Percentiles rank a stretch among this genome's conserved stretches.
Conservation (phyloP, 1,140 invertebrate species). For the Eulimnadia texana region DNA sequence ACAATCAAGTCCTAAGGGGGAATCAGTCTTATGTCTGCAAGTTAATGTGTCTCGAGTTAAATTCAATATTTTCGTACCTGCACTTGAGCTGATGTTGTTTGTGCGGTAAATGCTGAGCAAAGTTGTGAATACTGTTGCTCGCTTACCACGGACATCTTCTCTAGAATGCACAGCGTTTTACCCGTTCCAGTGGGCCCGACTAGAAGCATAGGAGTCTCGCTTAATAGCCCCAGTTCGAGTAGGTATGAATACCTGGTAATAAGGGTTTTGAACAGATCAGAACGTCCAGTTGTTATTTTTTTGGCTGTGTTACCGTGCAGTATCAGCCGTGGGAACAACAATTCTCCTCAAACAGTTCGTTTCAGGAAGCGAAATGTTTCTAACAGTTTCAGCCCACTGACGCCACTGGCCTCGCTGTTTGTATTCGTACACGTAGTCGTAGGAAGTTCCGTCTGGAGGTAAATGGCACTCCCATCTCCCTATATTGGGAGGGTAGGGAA, state of each 20-base stretch:
- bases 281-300: background rate
- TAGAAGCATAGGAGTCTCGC: conserved; percentile 53
- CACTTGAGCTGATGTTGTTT: conserved; percentile 69
- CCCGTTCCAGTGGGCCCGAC: conserved; percentile 85
- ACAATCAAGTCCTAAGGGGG: conserved; percentile 60
- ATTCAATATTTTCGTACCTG: conserved; percentile 44
- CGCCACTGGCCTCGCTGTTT: conserved; percentile 31
- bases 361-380: conserved; percentile 27
- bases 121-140: conserved; percentile 57
- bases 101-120: conserved; percentile 77
- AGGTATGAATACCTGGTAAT: conserved; percentile 35
- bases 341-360: conserved; percentile 53
- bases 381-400: conserved; percentile 32
- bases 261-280: background rate
- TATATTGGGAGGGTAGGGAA: conserved; percentile 46
- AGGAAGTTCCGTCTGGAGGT: conserved; percentile 53
- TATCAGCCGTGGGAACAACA: conserved; percentile 71
- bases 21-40: too few species aligned
- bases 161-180: conserved; percentile 78
- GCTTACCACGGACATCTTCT: conserved; percentile 61
- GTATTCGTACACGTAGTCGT: conserved; percentile 59
- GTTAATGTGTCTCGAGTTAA: background rate
- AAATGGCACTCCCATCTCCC: conserved; percentile 53
- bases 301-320: conserved; percentile 44
- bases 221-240: conserved; percentile 47